phyloP scores from a whole-genome alignment of 2,888 invertebrate genomes.

The Cylloceria caligata region DNA sequence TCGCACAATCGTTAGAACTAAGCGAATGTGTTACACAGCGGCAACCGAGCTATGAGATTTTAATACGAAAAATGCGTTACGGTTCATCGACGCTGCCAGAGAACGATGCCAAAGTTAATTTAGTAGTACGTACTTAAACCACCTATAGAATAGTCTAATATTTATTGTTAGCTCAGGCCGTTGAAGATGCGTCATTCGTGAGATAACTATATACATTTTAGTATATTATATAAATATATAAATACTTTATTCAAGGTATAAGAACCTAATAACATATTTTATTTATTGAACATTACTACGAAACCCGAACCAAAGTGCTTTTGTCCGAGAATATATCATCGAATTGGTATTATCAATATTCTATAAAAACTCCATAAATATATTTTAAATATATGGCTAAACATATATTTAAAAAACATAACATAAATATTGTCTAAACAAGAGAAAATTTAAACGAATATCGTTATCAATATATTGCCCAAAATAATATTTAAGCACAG shows the following conservation, averaged over 20 bases:
- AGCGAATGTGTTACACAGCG: neutral
- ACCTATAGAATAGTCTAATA: constrained; percentile 33
- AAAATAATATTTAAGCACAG: neutral
- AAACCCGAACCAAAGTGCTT: constrained; percentile 31
- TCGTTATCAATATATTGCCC: too few relatives aligned
- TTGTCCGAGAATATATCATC: constrained; percentile 2
- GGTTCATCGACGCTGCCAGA: constrained; percentile 62
- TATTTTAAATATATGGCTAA: constrained; percentile 28
- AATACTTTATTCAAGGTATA: constrained; percentile 6
- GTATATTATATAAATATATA: constrained; percentile 2
- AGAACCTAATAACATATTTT: constrained; percentile 1
- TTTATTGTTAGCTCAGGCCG: constrained; percentile 30
- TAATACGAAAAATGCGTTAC: constrained; percentile 41
- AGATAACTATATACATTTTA: constrained; percentile 9
- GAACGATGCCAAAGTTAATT: constrained; percentile 70
- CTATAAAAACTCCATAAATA: neutral
- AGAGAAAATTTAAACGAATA: too few relatives aligned
- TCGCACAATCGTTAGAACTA: neutral
- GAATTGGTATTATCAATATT: constrained; percentile 4
- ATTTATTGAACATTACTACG: constrained; percentile 35
- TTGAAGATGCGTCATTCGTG: constrained; percentile 19
- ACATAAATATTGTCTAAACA: too few relatives aligned
- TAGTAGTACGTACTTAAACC: constrained; percentile 46
- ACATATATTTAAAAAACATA: too few relatives aligned
- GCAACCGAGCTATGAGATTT: constrained; percentile 29